Base-by-base conservation (phyloP, 2,113 vertebrate species). In the Hydrolagus affinis region DNA sequence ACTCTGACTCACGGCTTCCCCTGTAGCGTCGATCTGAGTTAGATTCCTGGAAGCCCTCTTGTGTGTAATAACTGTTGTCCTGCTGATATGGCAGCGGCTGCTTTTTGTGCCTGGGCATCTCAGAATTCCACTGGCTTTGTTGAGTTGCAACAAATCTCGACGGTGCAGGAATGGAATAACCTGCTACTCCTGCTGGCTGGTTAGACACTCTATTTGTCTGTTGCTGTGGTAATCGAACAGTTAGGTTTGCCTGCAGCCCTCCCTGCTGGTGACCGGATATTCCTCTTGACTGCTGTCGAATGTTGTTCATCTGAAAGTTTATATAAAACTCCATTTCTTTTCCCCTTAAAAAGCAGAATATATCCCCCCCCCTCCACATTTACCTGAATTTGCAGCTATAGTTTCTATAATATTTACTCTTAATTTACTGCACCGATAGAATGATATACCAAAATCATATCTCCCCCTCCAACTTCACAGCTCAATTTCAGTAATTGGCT, bases 261-360 rank as follows among this genome's bases (percentile, higher is more conserved):
- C 23, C 28, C 9, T 25, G 25, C 64, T 0, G 64, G 60, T 66
- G 66, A 83, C 32, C 66, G 64, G 78, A 8, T 30, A 28, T 62
- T 83, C 78, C 78, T 17, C 78, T 83, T 23, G 78, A 25, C 7
- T 83, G 59, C 23, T 66, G 78, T 62, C 78, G 66, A 60, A 68
- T 64, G 17, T 83, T 83, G 78, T 66, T 83, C 8, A 83, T 11
- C 78, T 83, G 62, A 25, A 83, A 83, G 78, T 30, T 32, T 66
- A 44, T 6, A 44, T 44, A 44, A 44, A 44, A 44, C 44, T 3
- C 44, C 6, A 44, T 44, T 44, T 44, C 6, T 44, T 44, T 44
- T 6, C n/a, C n/a, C n/a, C 44, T 6, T 44, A 44, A 44, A 44
- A 44, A 44, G 44, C 6, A 44, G 44, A 44, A 44, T 44, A 6